Percentiles rank a stretch among this genome's conserved stretches.
Conservation (phyloP, 1,140 invertebrate species). For the Cecropterus lyciades region DNA sequence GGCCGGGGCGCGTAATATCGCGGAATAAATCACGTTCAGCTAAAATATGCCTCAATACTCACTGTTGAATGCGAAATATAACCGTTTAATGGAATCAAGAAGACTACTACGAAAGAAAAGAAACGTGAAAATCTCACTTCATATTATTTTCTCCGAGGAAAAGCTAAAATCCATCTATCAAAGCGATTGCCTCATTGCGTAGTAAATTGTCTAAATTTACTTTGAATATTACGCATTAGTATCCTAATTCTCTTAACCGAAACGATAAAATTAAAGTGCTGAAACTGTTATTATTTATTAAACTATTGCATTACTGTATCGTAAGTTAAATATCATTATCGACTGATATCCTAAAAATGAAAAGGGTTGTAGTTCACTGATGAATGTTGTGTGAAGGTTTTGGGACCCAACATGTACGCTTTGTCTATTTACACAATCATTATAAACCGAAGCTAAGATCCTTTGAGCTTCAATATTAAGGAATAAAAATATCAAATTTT, state of each 20-base stretch:
- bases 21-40: constrained; percentile 73
- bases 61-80: constrained; percentile 64
- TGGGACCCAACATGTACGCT: no score
- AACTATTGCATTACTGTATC: no score
- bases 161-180: constrained; percentile 22
- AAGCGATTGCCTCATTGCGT: constrained; percentile 2
- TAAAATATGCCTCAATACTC: constrained; percentile 73
- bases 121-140: constrained; percentile 15
- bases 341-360: no score
- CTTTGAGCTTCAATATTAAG: no score
- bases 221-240: no score
- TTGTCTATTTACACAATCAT: no score
- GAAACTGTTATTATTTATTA: background rate
- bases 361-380: no score
- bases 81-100: constrained; percentile 28
- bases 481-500: no score
- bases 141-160: constrained; percentile 9
- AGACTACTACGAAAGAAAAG: constrained; percentile 37
- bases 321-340: no score
- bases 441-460: no score
- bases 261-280: background rate
- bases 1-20: constrained; percentile 72
- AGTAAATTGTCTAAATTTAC: background rate
- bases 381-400: no score
- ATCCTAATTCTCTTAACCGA: no score